Evolutionary conservation across 1,140 invertebrate genomes (phyloP), one percentile per base, ranked within the genome.

Genomic region (Cydia strobilella): DNA sequence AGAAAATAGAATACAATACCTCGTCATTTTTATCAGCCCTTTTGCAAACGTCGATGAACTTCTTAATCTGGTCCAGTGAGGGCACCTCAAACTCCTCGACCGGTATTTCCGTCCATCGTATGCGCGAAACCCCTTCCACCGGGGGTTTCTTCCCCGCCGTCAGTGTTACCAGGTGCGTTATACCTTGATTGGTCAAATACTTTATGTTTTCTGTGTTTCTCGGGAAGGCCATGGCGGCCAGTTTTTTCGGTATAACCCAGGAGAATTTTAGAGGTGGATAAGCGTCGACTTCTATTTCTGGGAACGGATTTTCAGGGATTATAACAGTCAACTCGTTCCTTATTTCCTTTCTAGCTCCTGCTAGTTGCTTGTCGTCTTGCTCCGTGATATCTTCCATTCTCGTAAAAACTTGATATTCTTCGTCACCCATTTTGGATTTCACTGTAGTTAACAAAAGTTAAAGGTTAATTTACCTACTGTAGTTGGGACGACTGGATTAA

Each of bases 1-100:
- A 71, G 27, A 1, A 20, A 59, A 54, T 35, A 6, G 25, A 89
- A 15, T 54, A 54, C 3, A 83, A 80, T 80, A 94, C 93, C 91
- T 94, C 91, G 18, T 88, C 90, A 85, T 90, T 90, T 79, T 90
- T 89, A 12, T 91, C 87, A 3, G 90, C 86, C 66, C 79, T 85
- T 84, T 94, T 89, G 80, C 95, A 95, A 23, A 95, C 88, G 27
- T 94, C 92, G 35, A 96, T 94, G 84, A 96, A 96, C 75, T 94
- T 88, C 59, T 94, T 89, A 31, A 96, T 95, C 82, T 96, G 95
- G 35, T 94, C 89, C 54, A 95, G 73, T 1, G 92, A 94, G 6
- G 96, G 96, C 0, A 94, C 83, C 77, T 94, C 93, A 78, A 96
- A 96, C 83, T 96, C 96, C 79, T 94, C 90, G 12, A 96, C 87